Base-by-base conservation (phyloP, 1,140 invertebrate species). In the Caenorhabditis tropicalis region DNA sequence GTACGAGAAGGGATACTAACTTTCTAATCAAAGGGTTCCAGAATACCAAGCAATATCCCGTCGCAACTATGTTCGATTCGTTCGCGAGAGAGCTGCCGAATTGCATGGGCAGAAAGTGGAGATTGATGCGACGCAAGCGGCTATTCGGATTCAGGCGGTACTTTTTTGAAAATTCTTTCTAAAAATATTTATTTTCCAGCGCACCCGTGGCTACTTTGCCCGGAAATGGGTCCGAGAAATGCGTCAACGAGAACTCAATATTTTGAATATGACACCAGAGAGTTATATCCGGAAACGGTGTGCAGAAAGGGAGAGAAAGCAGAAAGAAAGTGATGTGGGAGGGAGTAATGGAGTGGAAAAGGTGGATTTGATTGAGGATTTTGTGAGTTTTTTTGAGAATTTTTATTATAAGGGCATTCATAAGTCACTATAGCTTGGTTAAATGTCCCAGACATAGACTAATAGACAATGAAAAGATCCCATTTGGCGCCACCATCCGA, bases 251-350 rank as follows among this genome's bases (percentile, higher is more conserved):
- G 65, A 74, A n/a, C 36, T 74, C 6, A 74, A 74, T 19, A 74
- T 74, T 24, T n/a, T 74, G 36, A 74, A 74, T 74, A 74, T 74
- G 65, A 74, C 65, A 7, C 65, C 65, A 7, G 65, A 74, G 33
- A 74, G 65, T 43, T 74, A 74, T 24, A 74, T 74, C 36, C 65
- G 65, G 36, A 74, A 74, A 36, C 15, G 65, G 29, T 74, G 65
- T 43, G n/a, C 65, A 4, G 65, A 74, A 21, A 39, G 65, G 65
- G 65, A 43, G 36, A 31, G 65, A n/a, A 74, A 74, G n/a, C 27
- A 31, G n/a, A 43, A 74, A 24, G 65, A 43, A 46, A n/a, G 36
- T n/a, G 5, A 19, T 33, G 58, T 31, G 24, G 65, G 65, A 27
- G 58, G 33, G 4, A 31, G 12, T 19, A n/a, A 27, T 74, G 36